Percentiles rank a stretch among this genome's conserved stretches.
Conservation (phyloP, 2,113 vertebrate genomes). For the human region GRCh38 chr13:93828001-93828500, state of each 20-base stretch:
- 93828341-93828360: slow-evolving; percentile 13
- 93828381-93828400: neutral
- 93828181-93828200: slow-evolving; percentile 68
- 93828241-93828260: slow-evolving; percentile 31
- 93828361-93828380: neutral
- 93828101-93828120: slow-evolving; percentile 75
- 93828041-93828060: slow-evolving; percentile 47
- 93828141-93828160: slow-evolving; percentile 72
- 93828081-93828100: slow-evolving; percentile 47
- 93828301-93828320: neutral
- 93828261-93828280: neutral
- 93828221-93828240: slow-evolving; percentile 55
- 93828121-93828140: slow-evolving; percentile 66
- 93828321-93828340: neutral
- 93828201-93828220: slow-evolving; percentile 62
- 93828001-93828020: neutral
- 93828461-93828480: neutral
- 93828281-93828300: neutral
- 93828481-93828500: neutral
- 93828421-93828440: neutral
- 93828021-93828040: neutral
- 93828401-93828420: neutral
- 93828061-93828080: slow-evolving; percentile 68
- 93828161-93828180: slow-evolving; percentile 56
- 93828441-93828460: neutral